These are phyloP conservation scores for Harpagoxenus sublaevis DNA, from an alignment of 2,888 invertebrate genomes.

Conservation along the genomic window DNA sequence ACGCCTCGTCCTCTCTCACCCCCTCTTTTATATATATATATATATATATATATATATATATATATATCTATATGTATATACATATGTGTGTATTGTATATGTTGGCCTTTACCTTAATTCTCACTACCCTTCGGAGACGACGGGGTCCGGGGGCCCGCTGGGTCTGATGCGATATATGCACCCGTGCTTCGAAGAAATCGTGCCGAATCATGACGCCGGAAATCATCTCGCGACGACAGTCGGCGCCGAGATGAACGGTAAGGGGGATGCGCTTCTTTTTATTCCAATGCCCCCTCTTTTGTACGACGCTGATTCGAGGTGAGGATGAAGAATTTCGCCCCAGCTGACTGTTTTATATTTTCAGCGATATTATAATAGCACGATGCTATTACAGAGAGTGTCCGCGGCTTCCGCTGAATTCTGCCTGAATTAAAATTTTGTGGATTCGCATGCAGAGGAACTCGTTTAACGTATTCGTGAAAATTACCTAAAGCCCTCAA, in stretches of 20 bases:
- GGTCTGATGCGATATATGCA: constrained; percentile 50
- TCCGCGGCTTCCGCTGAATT: background rate
- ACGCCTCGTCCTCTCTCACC: constrained; percentile 62
- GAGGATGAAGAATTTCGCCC: constrained; percentile 14
- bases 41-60: constrained; percentile 36
- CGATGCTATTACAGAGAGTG: background rate
- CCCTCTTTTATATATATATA: constrained; percentile 52
- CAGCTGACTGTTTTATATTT: constrained; percentile 17
- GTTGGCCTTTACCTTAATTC: constrained; percentile 68
- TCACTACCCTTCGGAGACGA: constrained; percentile 71
- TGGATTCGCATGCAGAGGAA: background rate
- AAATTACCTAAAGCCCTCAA: background rate
- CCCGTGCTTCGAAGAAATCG: constrained; percentile 57
- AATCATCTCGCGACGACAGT: constrained; percentile 45
- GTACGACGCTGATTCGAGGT: background rate
- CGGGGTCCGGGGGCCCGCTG: constrained; percentile 22
- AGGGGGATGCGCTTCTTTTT: constrained; percentile 31
- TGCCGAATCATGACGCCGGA: constrained; percentile 64
- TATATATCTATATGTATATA: background rate
- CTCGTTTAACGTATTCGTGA: background rate
- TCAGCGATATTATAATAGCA: background rate
- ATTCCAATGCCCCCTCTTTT: background rate
- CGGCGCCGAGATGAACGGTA: constrained; percentile 26
- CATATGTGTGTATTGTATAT: background rate
- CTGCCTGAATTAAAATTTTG: background rate